Evolutionary conservation across 2,113 vertebrate species (phyloP), one percentile per base, ranked within the genome.

Genomic region (Pituophis catenifer): DNA sequence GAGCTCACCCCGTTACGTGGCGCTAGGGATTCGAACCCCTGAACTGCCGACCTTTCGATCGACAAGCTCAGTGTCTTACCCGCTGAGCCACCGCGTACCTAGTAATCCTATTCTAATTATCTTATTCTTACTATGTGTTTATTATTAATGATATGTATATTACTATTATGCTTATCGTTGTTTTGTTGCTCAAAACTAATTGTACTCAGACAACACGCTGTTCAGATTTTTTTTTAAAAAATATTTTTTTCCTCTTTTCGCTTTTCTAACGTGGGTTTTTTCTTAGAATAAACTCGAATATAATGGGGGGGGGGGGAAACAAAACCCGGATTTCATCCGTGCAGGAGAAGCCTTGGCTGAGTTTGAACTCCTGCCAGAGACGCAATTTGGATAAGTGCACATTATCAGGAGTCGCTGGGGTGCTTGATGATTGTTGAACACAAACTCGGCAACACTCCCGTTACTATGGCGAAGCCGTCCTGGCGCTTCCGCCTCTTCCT

Each of bases 401-500:
- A 88, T 92, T 96, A 93, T 91, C n/a, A 93, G 58, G 91, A 3
- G 54, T 70, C 70, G 53, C 90, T n/a, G 86, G 88, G 70, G 89
- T 58, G 53, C 93, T 92, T 91, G 95, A 94, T 93, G 97, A 94
- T 33, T 50, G 48, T 10, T 94, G 62, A 12, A 93, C 0, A 95
- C 17, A 0, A 93, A 57, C 88, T 23, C 89, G 93, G 95, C 93
- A 90, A 93, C 95, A 95, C 91, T 38, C 93, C 89, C 26, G 97
- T 97, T 97, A 97, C 97, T 97, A 97, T 97, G 97, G 97, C 95
- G 96, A 97, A 97, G 97, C 3, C 93, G 96, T 93, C 95, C 95
- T 89, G 59, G 93, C 92, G 92, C 91, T 89, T 81, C 96, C 93
- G 95, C 95, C 94, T 97, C 96, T 97, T 94, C 94, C 96, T 97